Conservation (phyloP, 2,888 invertebrate species). For the Drosophila bunnanda region DNA sequence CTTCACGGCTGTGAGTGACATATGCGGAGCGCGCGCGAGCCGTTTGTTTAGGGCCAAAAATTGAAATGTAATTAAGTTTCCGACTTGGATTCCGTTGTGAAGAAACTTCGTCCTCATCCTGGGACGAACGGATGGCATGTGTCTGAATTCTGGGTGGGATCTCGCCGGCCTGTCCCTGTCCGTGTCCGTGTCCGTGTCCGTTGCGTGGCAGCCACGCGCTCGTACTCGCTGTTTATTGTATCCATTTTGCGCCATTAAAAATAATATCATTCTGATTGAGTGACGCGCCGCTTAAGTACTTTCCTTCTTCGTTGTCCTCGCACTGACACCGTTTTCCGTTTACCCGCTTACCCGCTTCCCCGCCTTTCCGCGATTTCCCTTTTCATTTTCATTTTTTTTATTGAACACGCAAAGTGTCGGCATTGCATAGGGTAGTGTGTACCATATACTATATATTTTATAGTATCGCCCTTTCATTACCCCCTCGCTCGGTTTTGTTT, state of each 20-base stretch:
- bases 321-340: conserved; percentile 74
- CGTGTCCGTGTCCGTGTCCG: conserved; percentile 29
- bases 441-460: conserved; percentile 16
- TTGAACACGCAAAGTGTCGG: conserved; percentile 76
- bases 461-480: conserved; percentile 35
- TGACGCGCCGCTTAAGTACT: conserved; percentile 80
- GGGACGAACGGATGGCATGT: conserved; percentile 59
- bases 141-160: conserved; percentile 21
- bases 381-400: conserved; percentile 38
- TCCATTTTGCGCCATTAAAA: conserved; percentile 76
- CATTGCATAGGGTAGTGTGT: conserved; percentile 22
- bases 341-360: conserved; percentile 39
- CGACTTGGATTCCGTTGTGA: conserved; percentile 29
- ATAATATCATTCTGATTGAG: conserved; percentile 81
- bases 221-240: conserved; percentile 60
- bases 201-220: conserved; percentile 71
- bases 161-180: conserved; percentile 9
- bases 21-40: conserved; percentile 34
- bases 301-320: conserved; percentile 68
- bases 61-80: conserved; percentile 79
- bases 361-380: conserved; percentile 50
- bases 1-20: conserved; percentile 46
- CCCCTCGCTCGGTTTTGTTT: conserved; percentile 29
- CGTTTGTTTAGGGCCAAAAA: conserved; percentile 57
- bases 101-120: conserved; percentile 46